Evolutionary conservation across 2,797 vertebrate species (phyloP).

Genomic region (Lepus oiostolus): DNA sequence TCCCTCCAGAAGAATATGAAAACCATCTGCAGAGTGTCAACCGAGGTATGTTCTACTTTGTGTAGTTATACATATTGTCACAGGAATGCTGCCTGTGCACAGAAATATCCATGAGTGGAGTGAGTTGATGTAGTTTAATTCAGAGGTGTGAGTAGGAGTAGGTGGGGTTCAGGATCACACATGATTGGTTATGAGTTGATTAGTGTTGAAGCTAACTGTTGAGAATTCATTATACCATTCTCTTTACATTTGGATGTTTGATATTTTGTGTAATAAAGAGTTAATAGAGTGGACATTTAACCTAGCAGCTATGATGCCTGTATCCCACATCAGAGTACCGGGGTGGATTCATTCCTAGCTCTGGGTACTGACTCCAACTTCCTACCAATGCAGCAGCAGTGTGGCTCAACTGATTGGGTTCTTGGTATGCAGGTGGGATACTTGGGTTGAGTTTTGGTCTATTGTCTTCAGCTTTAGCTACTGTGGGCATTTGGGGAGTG

Average conservation of each 20-base stretch:
- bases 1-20: conserved; percentile 87
- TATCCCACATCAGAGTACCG: no score
- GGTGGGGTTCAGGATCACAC: neutral
- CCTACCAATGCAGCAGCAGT: no score
- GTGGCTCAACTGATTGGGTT: no score
- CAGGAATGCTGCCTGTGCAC: neutral
- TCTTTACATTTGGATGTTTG: neutral
- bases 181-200: neutral
- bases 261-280: conserved; percentile 57
- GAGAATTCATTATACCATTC: neutral
- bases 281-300: neutral
- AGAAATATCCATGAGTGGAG: conserved; percentile 17
- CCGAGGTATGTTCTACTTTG: conserved; percentile 78
- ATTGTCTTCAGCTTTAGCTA: no score
- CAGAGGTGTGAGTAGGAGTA: neutral
- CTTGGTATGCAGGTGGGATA: no score
- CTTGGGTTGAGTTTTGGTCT: no score
- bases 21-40: conserved; percentile 46
- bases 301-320: no score
- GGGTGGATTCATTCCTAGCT: no score
- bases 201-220: conserved; percentile 5
- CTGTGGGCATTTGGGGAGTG: no score
- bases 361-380: no score
- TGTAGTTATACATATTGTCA: neutral
- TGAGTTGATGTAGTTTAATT: conserved; percentile 30